phyloP scores from a whole-genome alignment of 2,797 vertebrate species.

The Australoheros facetus region DNA sequence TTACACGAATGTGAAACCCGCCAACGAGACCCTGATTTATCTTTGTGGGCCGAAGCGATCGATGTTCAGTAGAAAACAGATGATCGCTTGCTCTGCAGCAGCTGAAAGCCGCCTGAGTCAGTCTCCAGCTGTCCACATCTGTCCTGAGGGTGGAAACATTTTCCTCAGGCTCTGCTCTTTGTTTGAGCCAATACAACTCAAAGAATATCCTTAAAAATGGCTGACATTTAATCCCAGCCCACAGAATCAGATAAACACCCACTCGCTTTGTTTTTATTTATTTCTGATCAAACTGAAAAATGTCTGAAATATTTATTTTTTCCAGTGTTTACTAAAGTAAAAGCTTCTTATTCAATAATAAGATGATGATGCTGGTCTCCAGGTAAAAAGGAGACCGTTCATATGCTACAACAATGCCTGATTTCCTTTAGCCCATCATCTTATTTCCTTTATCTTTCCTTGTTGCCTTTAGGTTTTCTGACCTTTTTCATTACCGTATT shows the following conservation, averaged over 20 bases:
- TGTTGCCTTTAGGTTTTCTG: too few species aligned
- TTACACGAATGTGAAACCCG: slow-evolving; percentile 6
- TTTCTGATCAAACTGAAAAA: neutral
- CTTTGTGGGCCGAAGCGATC: slow-evolving; percentile 10
- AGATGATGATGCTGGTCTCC: accelerated
- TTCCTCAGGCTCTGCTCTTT: neutral
- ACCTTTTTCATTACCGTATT: too few species aligned
- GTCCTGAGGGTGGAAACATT: neutral
- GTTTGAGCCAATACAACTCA: neutral
- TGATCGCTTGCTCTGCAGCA: slow-evolving; percentile 6
- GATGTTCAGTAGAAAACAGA: slow-evolving; percentile 22
- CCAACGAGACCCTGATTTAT: slow-evolving; percentile 9
- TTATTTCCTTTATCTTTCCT: too few species aligned
- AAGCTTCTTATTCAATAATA: too few species aligned
- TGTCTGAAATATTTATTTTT: neutral
- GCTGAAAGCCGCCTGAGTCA: slow-evolving; percentile 5
- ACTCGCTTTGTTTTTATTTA: neutral
- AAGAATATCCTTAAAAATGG: neutral
- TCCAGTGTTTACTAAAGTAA: neutral
- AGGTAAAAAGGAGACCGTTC: neutral
- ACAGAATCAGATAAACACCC: neutral
- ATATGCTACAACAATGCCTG: too few species aligned
- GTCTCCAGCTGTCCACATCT: neutral
- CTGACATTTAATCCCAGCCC: neutral
- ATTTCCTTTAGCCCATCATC: too few species aligned